Base-by-base conservation (phyloP, 2,888 invertebrate species). In the Schrankia costaestrigalis region DNA sequence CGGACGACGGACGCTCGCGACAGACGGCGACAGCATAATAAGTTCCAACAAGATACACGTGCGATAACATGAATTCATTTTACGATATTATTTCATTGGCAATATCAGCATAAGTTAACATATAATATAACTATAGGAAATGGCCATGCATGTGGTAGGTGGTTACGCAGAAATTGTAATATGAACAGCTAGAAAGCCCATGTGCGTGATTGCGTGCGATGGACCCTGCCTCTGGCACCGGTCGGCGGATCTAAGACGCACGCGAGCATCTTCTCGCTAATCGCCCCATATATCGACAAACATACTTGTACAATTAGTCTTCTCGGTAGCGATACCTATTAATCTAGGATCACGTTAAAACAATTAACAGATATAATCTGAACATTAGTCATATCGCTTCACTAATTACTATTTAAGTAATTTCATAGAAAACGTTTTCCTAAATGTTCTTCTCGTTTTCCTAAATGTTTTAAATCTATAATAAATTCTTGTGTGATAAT, bases 231-330 rank as follows among this genome's bases (percentile, higher is more conserved):
- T 55, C 54, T 43, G 49, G 56, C 58, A 52, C 52, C 63, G 60
- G 66, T 44, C 71, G 69, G 69, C 61, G 47, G 60, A 70, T 78
- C 75, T 76, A 58, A 68, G 57, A 57, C 55, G 63, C 82, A 83
- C 79, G 82, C 81, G 69, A 78, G 50, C 62, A 66, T 74, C 73
- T 81, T 82, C 80, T 64, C 57, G 76, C 78, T 84, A 82, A 83
- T 84, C 80, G 65, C 61, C 45, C 56, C 57, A 67, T 58, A 72
- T 76, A 83, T 79, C 78, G 70, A 64, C 70, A 64, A 67, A 64
- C 69, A 66, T 63, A 67, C 69, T 70, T 43, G 51, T 60, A 70
- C 74, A 82, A 81, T 83, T 81, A 83, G 72, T 66, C 61, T 79
- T 79, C 76, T 75, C 65, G 63, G 76, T 78, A 82, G 73, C 67